These are phyloP conservation scores for Garra rufa DNA, from an alignment of 2,113 vertebrate species.

Conservation along the genomic window DNA sequence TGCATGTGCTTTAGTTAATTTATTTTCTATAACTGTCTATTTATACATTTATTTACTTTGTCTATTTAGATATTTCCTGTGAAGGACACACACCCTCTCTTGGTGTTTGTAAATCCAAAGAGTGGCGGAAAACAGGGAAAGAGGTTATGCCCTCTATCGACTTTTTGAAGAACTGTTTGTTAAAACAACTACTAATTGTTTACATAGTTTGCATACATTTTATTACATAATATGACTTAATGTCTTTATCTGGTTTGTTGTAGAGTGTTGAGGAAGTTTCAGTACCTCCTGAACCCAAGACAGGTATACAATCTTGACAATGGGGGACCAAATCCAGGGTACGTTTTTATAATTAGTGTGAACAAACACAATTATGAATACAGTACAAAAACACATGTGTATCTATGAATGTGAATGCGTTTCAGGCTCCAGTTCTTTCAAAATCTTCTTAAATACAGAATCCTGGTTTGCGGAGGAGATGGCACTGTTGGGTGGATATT, in stretches of 20 bases:
- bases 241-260: constrained; percentile 54
- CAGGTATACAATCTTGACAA: constrained; percentile 86
- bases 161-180: not conserved
- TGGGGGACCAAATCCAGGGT: constrained; percentile 85
- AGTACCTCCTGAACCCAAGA: constrained; percentile 87
- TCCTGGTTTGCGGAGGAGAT: constrained; percentile 90
- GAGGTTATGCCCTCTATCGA: constrained; percentile 73
- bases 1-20: not conserved
- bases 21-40: not conserved
- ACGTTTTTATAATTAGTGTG: not conserved
- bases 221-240: not conserved
- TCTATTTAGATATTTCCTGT: constrained; percentile 78
- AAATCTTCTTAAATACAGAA: constrained; percentile 78
- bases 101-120: constrained; percentile 91
- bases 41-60: constrained; percentile 37
- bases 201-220: too few species aligned
- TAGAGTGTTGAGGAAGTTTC: constrained; percentile 89
- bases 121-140: constrained; percentile 91
- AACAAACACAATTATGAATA: not conserved
- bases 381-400: not conserved
- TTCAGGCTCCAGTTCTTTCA: constrained; percentile 85
- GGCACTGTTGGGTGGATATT: constrained; percentile 92
- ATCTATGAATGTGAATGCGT: constrained; percentile 33
- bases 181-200: not conserved
- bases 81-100: constrained; percentile 80